A percentile compares a stretch with the other conserved stretches of the same genome.
phyloP scores from a whole-genome alignment of 2,113 vertebrate genomes.

The Caranx melampygus region DNA sequence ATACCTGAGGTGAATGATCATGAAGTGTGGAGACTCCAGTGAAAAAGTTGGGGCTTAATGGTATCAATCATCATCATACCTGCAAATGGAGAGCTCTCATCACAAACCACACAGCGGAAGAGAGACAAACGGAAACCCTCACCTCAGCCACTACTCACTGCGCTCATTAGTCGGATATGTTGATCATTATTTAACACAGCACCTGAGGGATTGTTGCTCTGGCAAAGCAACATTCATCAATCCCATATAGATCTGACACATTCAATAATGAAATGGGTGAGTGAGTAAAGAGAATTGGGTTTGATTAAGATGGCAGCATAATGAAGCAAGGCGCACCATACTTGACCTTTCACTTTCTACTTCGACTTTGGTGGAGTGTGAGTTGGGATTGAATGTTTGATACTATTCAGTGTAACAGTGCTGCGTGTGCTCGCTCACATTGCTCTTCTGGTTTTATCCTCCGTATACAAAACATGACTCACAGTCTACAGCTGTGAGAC shows the following conservation, averaged over 20 bases:
- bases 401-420: not conserved
- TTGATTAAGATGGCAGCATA: conserved; percentile 58
- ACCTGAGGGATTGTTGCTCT: conserved; percentile 38
- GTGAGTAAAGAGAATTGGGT: conserved; percentile 48
- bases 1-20: conserved; percentile 68
- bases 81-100: conserved; percentile 66
- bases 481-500: too few species aligned
- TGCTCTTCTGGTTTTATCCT: not conserved
- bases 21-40: conserved; percentile 58
- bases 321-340: conserved; percentile 51
- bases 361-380: conserved; percentile 24
- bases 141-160: conserved; percentile 33
- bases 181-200: conserved; percentile 61
- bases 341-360: conserved; percentile 56
- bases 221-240: conserved; percentile 65
- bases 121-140: conserved; percentile 43
- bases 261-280: conserved; percentile 42
- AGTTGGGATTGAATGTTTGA: conserved; percentile 42
- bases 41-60: conserved; percentile 52
- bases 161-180: conserved; percentile 62
- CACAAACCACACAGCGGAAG: conserved; percentile 21
- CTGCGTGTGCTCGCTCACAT: conserved; percentile 1
- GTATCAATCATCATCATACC: conserved; percentile 74
- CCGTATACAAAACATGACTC: not conserved
- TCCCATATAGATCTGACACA: conserved; percentile 40